phyloP scores from a whole-genome alignment of 2,888 invertebrate species.

The Corythucha ciliata region DNA sequence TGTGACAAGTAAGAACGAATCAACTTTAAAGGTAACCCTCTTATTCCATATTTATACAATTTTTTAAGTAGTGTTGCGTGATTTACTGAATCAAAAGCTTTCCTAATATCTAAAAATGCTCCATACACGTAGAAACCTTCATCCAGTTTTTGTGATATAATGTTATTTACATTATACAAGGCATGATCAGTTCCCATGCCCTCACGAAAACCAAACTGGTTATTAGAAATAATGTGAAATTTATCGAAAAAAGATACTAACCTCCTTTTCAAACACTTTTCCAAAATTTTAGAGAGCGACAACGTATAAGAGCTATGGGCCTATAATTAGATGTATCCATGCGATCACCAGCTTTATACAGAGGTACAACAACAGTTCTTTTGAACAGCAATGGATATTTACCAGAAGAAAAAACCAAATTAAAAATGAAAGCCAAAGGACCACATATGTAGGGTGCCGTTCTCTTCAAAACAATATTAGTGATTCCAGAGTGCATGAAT shows the following conservation, averaged over 20 bases:
- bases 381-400: constrained; percentile 7
- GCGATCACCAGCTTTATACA: not conserved
- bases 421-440: constrained; percentile 8
- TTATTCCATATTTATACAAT: constrained; percentile 4
- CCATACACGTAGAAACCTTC: not conserved
- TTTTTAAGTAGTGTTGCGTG: constrained; percentile 7
- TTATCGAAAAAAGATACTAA: constrained; percentile 2
- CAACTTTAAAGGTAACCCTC: not conserved
- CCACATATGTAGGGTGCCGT: constrained; percentile 9
- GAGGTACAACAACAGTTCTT: constrained; percentile 6
- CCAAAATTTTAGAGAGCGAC: constrained; percentile 5
- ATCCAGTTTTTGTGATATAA: constrained; percentile 9
- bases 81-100: constrained; percentile 11
- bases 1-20: not conserved
- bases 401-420: constrained; percentile 8
- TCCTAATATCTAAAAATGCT: not conserved
- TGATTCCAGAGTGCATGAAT: constrained; percentile 2
- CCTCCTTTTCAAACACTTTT: constrained; percentile 10
- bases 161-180: constrained; percentile 2
- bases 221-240: constrained; percentile 6
- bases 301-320: constrained; percentile 9
- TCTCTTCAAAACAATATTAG: constrained; percentile 9
- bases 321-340: constrained; percentile 6
- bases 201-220: no score
- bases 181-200: no score